These are phyloP conservation scores for Oryzias woworae DNA, from an alignment of 2,113 vertebrate species.

Conservation along the genomic window DNA sequence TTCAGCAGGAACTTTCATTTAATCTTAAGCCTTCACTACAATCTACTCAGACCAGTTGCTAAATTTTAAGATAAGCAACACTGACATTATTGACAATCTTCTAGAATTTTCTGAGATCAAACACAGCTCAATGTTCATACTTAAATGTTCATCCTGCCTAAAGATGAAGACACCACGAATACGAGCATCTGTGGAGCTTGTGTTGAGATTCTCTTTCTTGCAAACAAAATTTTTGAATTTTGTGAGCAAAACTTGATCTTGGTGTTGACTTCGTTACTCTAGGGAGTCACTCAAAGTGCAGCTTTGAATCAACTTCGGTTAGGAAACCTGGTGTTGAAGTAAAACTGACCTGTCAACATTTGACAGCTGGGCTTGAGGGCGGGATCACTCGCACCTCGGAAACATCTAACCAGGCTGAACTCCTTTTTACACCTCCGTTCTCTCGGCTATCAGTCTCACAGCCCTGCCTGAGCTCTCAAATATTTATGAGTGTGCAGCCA, in stretches of 20 bases:
- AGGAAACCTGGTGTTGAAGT: slow-evolving; percentile 45
- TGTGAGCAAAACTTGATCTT: slow-evolving; percentile 25
- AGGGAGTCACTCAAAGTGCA: slow-evolving; percentile 33
- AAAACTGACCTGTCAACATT: slow-evolving; percentile 42
- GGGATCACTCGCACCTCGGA: slow-evolving; percentile 46
- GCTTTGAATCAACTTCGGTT: slow-evolving; percentile 10
- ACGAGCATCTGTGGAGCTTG: slow-evolving; percentile 19
- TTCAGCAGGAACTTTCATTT: slow-evolving; percentile 6
- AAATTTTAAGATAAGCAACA: no score
- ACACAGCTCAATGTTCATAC: slow-evolving; percentile 14
- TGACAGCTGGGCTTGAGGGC: slow-evolving; percentile 40
- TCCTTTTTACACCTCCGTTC: slow-evolving; percentile 48
- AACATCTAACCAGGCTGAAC: slow-evolving; percentile 33
- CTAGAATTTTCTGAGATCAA: slow-evolving; percentile 11
- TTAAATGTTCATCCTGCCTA: slow-evolving; percentile 4
- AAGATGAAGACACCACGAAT: slow-evolving; percentile 18
- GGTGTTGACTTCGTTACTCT: slow-evolving; percentile 19
- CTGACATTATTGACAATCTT: not conserved
- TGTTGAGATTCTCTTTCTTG: slow-evolving; percentile 1
- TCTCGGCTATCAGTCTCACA: slow-evolving; percentile 38
- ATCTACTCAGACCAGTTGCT: not conserved
- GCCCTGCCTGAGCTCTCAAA: slow-evolving; percentile 53
- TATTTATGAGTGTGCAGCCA: slow-evolving; percentile 68
- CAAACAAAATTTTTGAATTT: slow-evolving; percentile 20
- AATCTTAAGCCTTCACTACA: slow-evolving; percentile 1